phyloP scores from a whole-genome alignment of 2,888 invertebrate species.

The Kuschelorhynchus macadamiae region DNA sequence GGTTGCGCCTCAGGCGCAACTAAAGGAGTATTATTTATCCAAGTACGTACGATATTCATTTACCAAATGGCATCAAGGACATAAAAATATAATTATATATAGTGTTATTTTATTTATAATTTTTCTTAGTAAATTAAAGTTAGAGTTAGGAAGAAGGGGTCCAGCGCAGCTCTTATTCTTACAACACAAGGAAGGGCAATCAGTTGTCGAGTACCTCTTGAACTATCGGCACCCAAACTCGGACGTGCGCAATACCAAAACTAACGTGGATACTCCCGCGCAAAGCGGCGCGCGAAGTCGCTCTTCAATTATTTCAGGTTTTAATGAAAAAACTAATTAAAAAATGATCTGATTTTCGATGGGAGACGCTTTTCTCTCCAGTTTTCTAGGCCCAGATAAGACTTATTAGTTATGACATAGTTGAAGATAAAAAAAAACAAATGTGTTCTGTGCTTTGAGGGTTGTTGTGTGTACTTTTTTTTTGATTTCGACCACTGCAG shows the following conservation, averaged over 20 bases:
- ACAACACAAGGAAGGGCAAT: conserved; percentile 62
- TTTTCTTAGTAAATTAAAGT: conserved; percentile 16
- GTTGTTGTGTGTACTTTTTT: conserved; percentile 5
- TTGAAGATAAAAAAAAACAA: conserved; percentile 5
- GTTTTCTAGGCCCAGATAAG: conserved; percentile 19
- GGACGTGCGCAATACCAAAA: conserved; percentile 55
- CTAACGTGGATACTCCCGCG: conserved; percentile 62
- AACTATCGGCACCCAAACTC: conserved; percentile 61
- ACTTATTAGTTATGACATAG: conserved; percentile 28
- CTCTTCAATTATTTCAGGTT: neutral
- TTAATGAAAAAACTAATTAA: neutral
- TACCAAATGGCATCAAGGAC: too few relatives aligned
- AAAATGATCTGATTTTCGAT: conserved; percentile 19
- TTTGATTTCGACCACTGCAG: conserved; percentile 3
- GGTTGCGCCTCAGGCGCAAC: too few relatives aligned
- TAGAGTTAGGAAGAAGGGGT: conserved; percentile 61
- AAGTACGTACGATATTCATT: too few relatives aligned
- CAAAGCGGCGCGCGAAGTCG: conserved; percentile 51
- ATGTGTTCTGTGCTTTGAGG: conserved; percentile 20
- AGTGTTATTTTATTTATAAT: conserved; percentile 1
- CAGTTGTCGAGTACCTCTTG: conserved; percentile 62
- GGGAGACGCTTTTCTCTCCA: neutral
- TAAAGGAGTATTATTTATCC: too few relatives aligned
- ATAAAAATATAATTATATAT: too few relatives aligned
- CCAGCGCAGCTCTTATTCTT: conserved; percentile 59